Percentiles rank a stretch among this genome's conserved stretches.
Evolutionary conservation across 1,140 invertebrate species (phyloP).

Genomic region (Drosophila setifemur): DNA sequence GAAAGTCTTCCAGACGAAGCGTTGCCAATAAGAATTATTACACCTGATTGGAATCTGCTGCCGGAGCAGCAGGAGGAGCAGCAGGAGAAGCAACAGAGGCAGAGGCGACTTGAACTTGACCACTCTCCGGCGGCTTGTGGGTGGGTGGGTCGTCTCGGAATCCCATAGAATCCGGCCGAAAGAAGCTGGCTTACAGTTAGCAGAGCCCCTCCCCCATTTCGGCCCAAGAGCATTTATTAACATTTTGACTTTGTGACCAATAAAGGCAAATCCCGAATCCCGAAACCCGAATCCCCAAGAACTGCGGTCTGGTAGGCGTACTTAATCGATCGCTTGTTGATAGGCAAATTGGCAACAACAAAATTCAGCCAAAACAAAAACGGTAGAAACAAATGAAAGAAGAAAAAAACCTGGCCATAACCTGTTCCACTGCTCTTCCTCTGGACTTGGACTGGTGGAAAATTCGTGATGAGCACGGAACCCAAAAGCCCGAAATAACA

Average conservation of each 20-base stretch:
- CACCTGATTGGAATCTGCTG: constrained; percentile 82
- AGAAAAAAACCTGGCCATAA: constrained; percentile 30
- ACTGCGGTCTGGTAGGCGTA: constrained; percentile 68
- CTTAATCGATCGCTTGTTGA: constrained; percentile 82
- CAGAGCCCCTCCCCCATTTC: constrained; percentile 12
- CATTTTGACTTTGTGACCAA: constrained; percentile 82
- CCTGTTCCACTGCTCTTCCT: constrained; percentile 72
- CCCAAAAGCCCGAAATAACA: constrained; percentile 4
- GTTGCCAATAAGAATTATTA: constrained; percentile 83
- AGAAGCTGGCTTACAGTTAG: constrained; percentile 22
- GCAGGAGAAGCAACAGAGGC: no score
- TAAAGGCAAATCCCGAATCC: constrained; percentile 61
- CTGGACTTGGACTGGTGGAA: constrained; percentile 41
- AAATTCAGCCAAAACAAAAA: constrained; percentile 4
- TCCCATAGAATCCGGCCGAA: constrained; percentile 30
- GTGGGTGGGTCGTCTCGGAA: constrained; percentile 60
- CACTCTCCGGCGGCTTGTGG: constrained; percentile 45
- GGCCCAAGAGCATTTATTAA: constrained; percentile 69
- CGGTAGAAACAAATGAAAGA: no score
- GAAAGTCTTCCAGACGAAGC: constrained; percentile 72
- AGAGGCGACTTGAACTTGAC: constrained; percentile 74
- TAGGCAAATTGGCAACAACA: constrained; percentile 82
- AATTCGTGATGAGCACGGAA: constrained; percentile 70
- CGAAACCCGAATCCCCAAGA: constrained; percentile 15
- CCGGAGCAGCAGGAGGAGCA: constrained; percentile 25